Conservation (phyloP, 2,797 vertebrate genomes). For the Macropodus opercularis region DNA sequence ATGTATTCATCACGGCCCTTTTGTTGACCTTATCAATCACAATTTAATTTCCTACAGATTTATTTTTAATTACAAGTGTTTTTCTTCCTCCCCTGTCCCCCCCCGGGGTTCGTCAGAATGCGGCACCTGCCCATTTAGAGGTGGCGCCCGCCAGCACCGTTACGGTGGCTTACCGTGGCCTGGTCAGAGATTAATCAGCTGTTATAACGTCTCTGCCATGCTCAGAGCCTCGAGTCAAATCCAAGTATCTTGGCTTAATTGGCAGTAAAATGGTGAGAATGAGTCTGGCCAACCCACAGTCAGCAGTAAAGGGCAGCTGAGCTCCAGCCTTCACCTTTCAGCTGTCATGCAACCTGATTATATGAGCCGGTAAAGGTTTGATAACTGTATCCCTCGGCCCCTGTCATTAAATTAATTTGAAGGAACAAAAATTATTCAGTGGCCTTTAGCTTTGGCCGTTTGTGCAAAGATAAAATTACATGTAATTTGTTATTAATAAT, state of each 20-base stretch:
- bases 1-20: slow-evolving; percentile 67
- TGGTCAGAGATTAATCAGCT: slow-evolving; percentile 74
- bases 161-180: slow-evolving; percentile 16
- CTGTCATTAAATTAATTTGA: slow-evolving; percentile 59
- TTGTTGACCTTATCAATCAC: slow-evolving; percentile 81
- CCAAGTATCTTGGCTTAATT: slow-evolving; percentile 62
- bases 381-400: slow-evolving; percentile 46
- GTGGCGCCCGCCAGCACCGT: slow-evolving; percentile 29
- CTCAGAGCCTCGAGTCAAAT: slow-evolving; percentile 61
- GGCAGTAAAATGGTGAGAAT: slow-evolving; percentile 57
- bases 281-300: slow-evolving; percentile 43
- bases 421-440: slow-evolving; percentile 44
- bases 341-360: slow-evolving; percentile 58
- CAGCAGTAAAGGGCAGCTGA: slow-evolving; percentile 58
- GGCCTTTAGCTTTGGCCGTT: slow-evolving; percentile 50
- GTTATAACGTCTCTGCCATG: slow-evolving; percentile 43
- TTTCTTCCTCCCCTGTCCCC: slow-evolving; percentile 44
- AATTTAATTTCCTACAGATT: slow-evolving; percentile 79
- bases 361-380: slow-evolving; percentile 42
- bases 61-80: slow-evolving; percentile 79
- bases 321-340: slow-evolving; percentile 49
- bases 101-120: slow-evolving; percentile 28
- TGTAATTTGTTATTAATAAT: slow-evolving; percentile 1
- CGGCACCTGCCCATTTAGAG: slow-evolving; percentile 28
- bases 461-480: slow-evolving; percentile 37